Evolutionary conservation across 1,140 invertebrate species (phyloP).

Genomic region (Leguminivora glycinivorella): DNA sequence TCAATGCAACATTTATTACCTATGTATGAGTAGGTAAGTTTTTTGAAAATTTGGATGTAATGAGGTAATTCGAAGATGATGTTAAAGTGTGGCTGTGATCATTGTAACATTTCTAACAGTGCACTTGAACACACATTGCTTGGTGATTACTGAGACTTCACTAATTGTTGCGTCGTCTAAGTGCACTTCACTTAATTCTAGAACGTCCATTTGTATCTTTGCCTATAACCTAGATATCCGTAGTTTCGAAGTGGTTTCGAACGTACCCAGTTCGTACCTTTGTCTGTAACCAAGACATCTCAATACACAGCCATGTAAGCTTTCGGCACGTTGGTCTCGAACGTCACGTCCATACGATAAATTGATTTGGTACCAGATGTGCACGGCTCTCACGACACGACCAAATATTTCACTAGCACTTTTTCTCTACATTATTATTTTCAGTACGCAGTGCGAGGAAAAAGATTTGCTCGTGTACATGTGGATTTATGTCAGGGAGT

Average conservation of each 20-base stretch:
- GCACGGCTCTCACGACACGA: constrained; percentile 44
- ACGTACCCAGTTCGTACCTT: too few relatives aligned
- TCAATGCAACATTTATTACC: too few relatives aligned
- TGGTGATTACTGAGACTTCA: too few relatives aligned
- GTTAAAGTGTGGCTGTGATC: too few relatives aligned
- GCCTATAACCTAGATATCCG: constrained; percentile 10
- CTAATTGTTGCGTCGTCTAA: too few relatives aligned
- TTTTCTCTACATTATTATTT: constrained; percentile 57
- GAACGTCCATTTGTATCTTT: constrained; percentile 2
- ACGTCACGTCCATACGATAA: constrained; percentile 61
- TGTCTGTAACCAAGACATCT: constrained; percentile 19
- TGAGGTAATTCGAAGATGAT: too few relatives aligned
- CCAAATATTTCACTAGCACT: constrained; percentile 49
- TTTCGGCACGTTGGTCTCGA: constrained; percentile 33
- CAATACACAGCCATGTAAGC: constrained; percentile 18
- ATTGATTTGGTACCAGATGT: constrained; percentile 67
- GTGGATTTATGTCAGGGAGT: constrained; percentile 21
- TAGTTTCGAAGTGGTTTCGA: too few relatives aligned
- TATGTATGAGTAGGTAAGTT: too few relatives aligned
- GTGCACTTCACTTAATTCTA: background rate
- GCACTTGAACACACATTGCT: too few relatives aligned
- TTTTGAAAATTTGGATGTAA: too few relatives aligned
- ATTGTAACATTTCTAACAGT: too few relatives aligned
- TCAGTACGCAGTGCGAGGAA: constrained; percentile 28
- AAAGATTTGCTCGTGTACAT: constrained; percentile 14